phyloP scores from a whole-genome alignment of 2,113 vertebrate genomes.

The Peucedramus taeniatus region DNA sequence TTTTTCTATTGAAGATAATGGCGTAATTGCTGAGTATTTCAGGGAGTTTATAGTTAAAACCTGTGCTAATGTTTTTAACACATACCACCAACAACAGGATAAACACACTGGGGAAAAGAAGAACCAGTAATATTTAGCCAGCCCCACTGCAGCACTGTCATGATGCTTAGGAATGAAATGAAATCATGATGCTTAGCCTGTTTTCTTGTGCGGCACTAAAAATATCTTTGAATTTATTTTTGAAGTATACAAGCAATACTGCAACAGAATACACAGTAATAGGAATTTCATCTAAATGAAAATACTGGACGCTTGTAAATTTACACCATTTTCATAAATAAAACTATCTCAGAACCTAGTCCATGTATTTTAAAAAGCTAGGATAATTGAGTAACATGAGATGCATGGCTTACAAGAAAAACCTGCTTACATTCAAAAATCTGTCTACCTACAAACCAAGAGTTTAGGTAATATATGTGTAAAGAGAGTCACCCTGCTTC shows the following conservation, averaged over 20 bases:
- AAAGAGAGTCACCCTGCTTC: neutral
- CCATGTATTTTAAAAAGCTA: neutral
- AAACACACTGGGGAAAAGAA: neutral
- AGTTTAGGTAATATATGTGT: neutral
- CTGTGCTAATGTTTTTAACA: neutral
- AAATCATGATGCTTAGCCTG: neutral
- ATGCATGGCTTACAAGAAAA: neutral
- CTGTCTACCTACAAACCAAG: neutral
- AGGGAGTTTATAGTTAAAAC: neutral
- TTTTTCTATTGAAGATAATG: neutral
- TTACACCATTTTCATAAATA: neutral
- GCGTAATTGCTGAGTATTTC: neutral
- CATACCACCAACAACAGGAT: neutral
- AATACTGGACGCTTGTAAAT: neutral
- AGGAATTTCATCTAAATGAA: neutral
- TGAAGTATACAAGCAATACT: neutral
- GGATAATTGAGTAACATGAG: neutral
- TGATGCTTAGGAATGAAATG: neutral
- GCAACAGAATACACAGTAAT: neutral
- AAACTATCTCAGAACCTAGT: neutral
- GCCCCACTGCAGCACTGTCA: neutral
- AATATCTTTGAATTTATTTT: neutral
- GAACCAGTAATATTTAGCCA: neutral
- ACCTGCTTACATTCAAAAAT: neutral
- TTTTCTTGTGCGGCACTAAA: neutral